Percentiles rank a stretch among this genome's conserved stretches.
phyloP scores from a whole-genome alignment of 1,140 invertebrate genomes.

The Trichoplusia ni region DNA sequence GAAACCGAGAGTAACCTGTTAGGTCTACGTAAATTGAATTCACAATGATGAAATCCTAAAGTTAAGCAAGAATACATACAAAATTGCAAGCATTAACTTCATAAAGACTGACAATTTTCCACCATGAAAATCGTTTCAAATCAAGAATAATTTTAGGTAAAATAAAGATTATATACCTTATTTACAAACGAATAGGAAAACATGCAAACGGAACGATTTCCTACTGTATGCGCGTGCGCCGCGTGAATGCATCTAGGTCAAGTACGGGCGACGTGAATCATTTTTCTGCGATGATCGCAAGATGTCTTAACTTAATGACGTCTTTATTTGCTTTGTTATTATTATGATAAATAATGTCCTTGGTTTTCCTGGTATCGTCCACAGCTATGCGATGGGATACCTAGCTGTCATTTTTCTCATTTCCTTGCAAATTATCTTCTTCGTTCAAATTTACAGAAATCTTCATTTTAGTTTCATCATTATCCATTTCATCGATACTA shows the following conservation, averaged over 20 bases:
- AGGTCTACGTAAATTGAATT: too few species aligned
- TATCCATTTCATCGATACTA: too few species aligned
- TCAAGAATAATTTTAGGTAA: not conserved
- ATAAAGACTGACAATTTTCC: not conserved
- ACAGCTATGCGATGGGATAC: not conserved
- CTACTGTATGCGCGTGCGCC: conserved; percentile 12
- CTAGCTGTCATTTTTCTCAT: too few species aligned
- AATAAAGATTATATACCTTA: not conserved
- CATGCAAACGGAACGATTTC: conserved; percentile 16
- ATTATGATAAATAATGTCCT: too few species aligned
- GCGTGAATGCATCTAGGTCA: conserved; percentile 18
- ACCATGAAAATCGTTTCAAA: not conserved
- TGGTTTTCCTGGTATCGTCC: too few species aligned
- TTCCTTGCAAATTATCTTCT: too few species aligned
- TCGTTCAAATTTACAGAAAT: too few species aligned
- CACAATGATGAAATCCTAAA: too few species aligned
- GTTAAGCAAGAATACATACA: too few species aligned
- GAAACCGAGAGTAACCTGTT: too few species aligned
- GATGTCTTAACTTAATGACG: conserved; percentile 5
- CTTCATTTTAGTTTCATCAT: too few species aligned
- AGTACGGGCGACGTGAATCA: conserved; percentile 27
- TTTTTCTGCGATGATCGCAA: conserved; percentile 21
- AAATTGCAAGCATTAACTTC: too few species aligned
- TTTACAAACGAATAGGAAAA: conserved; percentile 5
- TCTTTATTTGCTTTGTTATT: conserved; percentile 3